Evolutionary conservation across 2,888 invertebrate species (phyloP).

Genomic region (Bimastos eiseni): DNA sequence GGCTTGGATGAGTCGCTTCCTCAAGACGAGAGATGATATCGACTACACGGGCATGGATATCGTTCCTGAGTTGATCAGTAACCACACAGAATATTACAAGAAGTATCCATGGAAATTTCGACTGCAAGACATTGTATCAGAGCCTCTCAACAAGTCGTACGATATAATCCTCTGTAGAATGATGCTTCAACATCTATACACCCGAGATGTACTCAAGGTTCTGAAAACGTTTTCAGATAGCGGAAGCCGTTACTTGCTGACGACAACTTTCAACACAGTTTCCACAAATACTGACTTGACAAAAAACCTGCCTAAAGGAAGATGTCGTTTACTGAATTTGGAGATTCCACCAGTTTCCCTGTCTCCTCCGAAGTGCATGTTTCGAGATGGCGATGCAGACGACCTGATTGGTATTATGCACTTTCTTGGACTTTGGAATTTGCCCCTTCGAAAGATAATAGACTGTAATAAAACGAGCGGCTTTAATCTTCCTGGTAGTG

Average conservation of each 20-base stretch:
- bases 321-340: constrained; percentile 42
- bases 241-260: constrained; percentile 37
- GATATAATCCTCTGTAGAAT: constrained; percentile 44
- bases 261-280: constrained; percentile 40
- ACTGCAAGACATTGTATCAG: constrained; percentile 38
- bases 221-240: constrained; percentile 39
- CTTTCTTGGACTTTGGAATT: constrained; percentile 42
- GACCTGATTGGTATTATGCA: constrained; percentile 29
- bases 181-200: constrained; percentile 44
- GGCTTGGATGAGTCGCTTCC: constrained; percentile 46
- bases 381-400: constrained; percentile 42
- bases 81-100: constrained; percentile 39
- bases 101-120: constrained; percentile 38
- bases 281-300: constrained; percentile 39
- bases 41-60: constrained; percentile 46
- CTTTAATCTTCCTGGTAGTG: background rate
- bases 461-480: constrained; percentile 27
- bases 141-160: constrained; percentile 28
- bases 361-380: constrained; percentile 41
- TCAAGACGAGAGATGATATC: constrained; percentile 43
- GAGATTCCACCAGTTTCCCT: constrained; percentile 44
- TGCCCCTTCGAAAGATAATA: constrained; percentile 38
- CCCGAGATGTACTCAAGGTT: constrained; percentile 36
- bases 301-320: constrained; percentile 39
- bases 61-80: constrained; percentile 42